Evolutionary conservation across 2,888 invertebrate genomes (phyloP), one percentile per base, ranked within the genome.

Genomic region (Thymelicus sylvestris): DNA sequence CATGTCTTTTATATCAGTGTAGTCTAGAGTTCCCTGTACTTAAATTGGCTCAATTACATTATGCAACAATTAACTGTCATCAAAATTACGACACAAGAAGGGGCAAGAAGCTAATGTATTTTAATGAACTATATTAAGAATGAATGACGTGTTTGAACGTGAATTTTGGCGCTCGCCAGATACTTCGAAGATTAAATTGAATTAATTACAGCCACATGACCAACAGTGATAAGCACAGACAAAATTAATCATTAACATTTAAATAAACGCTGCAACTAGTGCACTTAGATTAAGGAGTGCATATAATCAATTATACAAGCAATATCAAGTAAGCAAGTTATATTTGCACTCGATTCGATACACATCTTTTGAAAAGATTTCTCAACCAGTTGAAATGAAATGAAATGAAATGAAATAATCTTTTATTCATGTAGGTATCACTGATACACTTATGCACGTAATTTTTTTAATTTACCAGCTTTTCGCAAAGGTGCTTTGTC

Each of bases 31-130:
- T 72, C 66, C 8, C 55, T 44, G 44, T 39, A 50, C 39, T 48
- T 66, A 73, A 74, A 76, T 73, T 75, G 66, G 71, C 73, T 68
- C 72, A 76, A 76, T 75, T 78, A 74, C 73, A 75, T 74, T 62
- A 61, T 61, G 38, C 59, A 52, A 67, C 61, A 67, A 67, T 67
- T 52, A 67, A 62, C 61, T 31, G 60, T 52, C 70, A 70, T 65
- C 48, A 66, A 65, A 66, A 66, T 65, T 60, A 59, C 61, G 59
- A 64, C 69, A 60, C 50, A 12, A 59, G 13, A 15, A 66, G 66
- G 44, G 24, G 60, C 19, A 67, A 24, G 60, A 13, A 44, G 52
- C 68, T 68, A 68, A 55, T 68, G 55, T 62, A 44, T 52, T 41
- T 63, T 55, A 67, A 67, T 67, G 52, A 12, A 61, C 52, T 67